These are phyloP conservation scores for Eugnorisma glareosa DNA, from an alignment of 2,888 invertebrate genomes.

Conservation along the genomic window DNA sequence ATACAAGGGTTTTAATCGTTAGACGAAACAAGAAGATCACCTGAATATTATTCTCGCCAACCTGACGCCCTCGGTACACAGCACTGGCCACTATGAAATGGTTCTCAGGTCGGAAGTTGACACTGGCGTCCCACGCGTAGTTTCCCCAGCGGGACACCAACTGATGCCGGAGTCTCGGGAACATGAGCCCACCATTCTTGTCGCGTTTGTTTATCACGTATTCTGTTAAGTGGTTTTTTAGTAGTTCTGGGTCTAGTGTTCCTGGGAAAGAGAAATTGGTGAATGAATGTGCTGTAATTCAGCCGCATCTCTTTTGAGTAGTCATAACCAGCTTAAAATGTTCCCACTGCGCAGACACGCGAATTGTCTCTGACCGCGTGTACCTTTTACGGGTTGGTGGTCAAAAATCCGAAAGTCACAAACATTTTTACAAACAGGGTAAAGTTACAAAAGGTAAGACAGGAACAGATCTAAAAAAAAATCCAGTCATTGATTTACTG, in stretches of 20 bases:
- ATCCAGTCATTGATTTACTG: too few relatives aligned
- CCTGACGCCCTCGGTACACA: constrained; percentile 92
- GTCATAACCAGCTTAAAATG: not conserved
- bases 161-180: constrained; percentile 92
- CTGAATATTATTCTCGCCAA: constrained; percentile 94
- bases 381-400: not conserved
- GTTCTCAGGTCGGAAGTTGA: constrained; percentile 92
- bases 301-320: not conserved
- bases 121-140: constrained; percentile 93
- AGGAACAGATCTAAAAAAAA: too few relatives aligned
- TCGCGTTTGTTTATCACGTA: constrained; percentile 90
- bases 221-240: constrained; percentile 86
- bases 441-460: too few relatives aligned
- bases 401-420: not conserved
- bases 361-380: not conserved
- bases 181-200: constrained; percentile 90
- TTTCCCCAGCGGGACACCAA: constrained; percentile 94
- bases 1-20: not conserved
- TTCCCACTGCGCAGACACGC: not conserved
- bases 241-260: constrained; percentile 88
- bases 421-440: too few relatives aligned
- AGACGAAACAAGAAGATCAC: constrained; percentile 77
- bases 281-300: not conserved
- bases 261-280: constrained; percentile 71
- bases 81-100: constrained; percentile 92